Percentiles rank a stretch among this genome's conserved stretches.
These are phyloP conservation scores for Raja brachyura DNA, from an alignment of 2,113 vertebrate genomes.

Conservation along the genomic window DNA sequence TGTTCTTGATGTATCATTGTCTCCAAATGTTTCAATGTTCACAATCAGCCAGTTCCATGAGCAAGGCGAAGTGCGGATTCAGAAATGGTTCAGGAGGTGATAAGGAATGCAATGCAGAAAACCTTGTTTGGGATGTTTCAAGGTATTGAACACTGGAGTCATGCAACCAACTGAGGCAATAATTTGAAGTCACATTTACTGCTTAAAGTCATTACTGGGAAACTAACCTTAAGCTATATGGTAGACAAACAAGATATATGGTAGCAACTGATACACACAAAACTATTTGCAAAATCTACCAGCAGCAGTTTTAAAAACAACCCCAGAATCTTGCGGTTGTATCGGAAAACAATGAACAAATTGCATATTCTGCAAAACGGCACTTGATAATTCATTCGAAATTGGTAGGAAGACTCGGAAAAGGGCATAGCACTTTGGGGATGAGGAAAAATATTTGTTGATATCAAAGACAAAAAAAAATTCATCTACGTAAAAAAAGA, in stretches of 20 bases:
- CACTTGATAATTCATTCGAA: neutral
- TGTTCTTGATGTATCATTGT: neutral
- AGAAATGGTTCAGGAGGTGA: neutral
- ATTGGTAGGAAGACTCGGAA: neutral
- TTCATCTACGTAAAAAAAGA: too few relatives aligned
- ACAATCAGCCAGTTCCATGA: neutral
- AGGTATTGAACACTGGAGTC: neutral
- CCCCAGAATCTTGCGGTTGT: neutral
- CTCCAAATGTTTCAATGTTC: neutral
- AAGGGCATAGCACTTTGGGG: neutral
- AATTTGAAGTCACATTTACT: neutral
- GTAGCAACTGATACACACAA: neutral
- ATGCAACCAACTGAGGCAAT: neutral
- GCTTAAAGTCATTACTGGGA: neutral
- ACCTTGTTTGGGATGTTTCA: neutral
- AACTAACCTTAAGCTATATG: neutral
- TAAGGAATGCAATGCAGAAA: neutral
- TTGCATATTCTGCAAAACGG: neutral
- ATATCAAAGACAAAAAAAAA: neutral
- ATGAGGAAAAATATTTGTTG: neutral
- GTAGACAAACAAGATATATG: neutral
- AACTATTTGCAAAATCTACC: neutral
- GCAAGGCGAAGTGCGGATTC: neutral
- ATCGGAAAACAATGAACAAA: neutral
- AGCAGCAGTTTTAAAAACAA: neutral